These are phyloP conservation scores for Sminthopsis crassicaudata DNA, from an alignment of 2,113 vertebrate genomes.

Conservation along the genomic window DNA sequence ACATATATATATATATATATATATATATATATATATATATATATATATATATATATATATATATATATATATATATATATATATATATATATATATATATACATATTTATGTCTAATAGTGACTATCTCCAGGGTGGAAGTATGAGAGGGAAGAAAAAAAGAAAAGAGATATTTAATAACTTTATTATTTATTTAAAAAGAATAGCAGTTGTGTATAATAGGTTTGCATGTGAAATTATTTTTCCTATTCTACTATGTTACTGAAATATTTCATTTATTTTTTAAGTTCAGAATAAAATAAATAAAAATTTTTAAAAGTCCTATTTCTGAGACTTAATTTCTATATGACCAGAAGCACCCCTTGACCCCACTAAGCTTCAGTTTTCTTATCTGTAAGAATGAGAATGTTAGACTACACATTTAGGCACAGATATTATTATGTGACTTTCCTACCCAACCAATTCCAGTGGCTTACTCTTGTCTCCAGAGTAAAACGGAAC, in stretches of 20 bases:
- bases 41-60: no score
- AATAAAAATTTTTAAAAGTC: neutral
- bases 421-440: neutral
- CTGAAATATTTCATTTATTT: neutral
- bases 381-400: neutral
- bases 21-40: no score
- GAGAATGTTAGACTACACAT: neutral
- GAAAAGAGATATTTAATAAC: neutral
- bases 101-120: no score
- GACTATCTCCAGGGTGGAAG: no score
- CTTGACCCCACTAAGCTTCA: neutral
- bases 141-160: no score
- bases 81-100: no score
- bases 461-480: neutral
- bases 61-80: no score
- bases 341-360: neutral
- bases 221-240: neutral
- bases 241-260: neutral
- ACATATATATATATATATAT: no score
- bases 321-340: neutral
- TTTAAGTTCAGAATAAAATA: neutral
- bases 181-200: neutral
- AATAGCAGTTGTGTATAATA: neutral
- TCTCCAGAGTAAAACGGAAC: neutral
- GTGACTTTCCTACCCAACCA: neutral